Percentiles rank a stretch among this genome's conserved stretches.
These are phyloP conservation scores for Drosophila busckii DNA, from an alignment of 1,140 invertebrate species.

Conservation along the genomic window DNA sequence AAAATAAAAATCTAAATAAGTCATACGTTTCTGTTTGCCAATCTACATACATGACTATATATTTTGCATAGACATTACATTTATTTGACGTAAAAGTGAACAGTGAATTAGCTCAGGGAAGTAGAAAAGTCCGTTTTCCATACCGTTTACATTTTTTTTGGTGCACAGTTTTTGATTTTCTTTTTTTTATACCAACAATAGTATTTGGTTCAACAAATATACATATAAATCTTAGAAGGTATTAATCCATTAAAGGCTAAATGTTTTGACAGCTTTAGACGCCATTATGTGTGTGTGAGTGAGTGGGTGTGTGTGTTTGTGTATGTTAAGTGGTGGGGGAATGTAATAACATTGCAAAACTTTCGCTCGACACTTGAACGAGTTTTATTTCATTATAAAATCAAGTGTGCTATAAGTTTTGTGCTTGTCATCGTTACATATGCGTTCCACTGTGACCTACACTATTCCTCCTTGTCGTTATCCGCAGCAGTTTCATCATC, in stretches of 20 bases:
- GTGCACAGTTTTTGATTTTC: conserved; percentile 18
- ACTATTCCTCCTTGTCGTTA: conserved; percentile 35
- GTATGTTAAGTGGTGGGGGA: conserved; percentile 1
- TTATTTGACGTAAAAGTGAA: no score
- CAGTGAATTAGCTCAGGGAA: no score
- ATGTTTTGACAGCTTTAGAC: conserved; percentile 28
- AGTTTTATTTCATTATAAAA: no score
- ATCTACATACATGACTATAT: no score
- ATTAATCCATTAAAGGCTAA: conserved; percentile 16
- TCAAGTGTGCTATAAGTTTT: conserved; percentile 11
- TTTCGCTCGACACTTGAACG: conserved; percentile 7
- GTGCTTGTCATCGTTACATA: conserved; percentile 29
- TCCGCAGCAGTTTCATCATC: conserved; percentile 79
- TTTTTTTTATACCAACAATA: conserved; percentile 15
- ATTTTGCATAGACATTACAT: no score
- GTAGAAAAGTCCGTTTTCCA: no score
- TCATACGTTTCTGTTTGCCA: no score
- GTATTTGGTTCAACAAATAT: conserved; percentile 17
- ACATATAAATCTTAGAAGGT: conserved; percentile 37
- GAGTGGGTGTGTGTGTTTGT: conserved; percentile 5
- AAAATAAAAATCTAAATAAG: no score
- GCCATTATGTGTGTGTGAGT: neutral
- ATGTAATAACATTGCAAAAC: conserved; percentile 21
- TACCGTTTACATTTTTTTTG: no score
- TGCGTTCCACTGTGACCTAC: neutral